Conservation (phyloP, 2,113 vertebrate species). For the Neopipo cinnamomea region DNA sequence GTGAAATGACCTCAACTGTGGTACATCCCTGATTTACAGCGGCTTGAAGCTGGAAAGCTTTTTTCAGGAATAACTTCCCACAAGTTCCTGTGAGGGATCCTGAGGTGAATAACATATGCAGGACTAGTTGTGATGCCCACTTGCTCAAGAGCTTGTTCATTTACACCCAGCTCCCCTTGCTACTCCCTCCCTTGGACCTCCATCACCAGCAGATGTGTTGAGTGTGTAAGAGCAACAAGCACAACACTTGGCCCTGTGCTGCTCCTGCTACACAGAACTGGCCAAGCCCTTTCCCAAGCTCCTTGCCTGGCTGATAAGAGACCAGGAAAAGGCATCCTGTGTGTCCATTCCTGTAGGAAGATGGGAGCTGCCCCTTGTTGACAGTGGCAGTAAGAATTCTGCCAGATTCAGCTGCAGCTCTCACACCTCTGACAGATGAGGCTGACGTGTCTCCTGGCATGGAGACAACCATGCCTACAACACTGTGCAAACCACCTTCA, state of each 20-base stretch:
- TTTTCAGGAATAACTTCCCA: not conserved
- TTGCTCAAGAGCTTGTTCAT: not conserved
- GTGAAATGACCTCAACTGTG: not conserved
- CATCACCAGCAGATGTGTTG: not conserved
- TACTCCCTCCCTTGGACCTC: not conserved
- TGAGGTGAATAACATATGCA: not conserved
- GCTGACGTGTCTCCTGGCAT: too few relatives aligned
- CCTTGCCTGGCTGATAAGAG: not conserved
- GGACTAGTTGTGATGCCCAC: not conserved
- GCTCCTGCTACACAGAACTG: not conserved
- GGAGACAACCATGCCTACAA: not conserved
- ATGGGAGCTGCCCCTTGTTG: not conserved
- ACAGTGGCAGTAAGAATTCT: not conserved
- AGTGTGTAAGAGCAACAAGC: rapidly evolving
- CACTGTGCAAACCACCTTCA: not conserved
- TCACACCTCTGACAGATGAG: not conserved
- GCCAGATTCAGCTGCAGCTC: not conserved
- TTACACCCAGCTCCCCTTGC: not conserved
- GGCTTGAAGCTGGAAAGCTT: not conserved
- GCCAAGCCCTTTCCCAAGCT: not conserved
- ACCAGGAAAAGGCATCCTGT: not conserved
- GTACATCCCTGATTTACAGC: not conserved
- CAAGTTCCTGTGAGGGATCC: not conserved
- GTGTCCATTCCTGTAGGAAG: not conserved
- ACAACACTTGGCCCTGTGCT: not conserved